Evolutionary conservation across 2,888 invertebrate species (phyloP).

Genomic region (Aethes cnicana): DNA sequence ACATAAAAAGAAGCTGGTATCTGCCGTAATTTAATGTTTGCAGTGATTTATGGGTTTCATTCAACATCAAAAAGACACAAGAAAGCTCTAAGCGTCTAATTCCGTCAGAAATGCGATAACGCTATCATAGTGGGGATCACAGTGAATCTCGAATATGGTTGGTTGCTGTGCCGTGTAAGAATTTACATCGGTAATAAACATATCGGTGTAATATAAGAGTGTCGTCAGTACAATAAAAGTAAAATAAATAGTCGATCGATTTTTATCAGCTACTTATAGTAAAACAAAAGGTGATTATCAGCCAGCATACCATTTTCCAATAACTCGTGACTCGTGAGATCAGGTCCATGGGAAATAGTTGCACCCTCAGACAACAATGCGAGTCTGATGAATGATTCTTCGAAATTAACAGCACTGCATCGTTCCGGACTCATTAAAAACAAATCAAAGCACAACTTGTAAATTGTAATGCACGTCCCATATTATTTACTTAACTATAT

Average conservation of each 20-base stretch:
- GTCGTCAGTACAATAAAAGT: too few relatives aligned
- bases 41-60: slow-evolving; percentile 13
- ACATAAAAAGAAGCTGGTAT: slow-evolving; percentile 2
- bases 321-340: slow-evolving; percentile 24
- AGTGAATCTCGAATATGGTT: slow-evolving; percentile 13
- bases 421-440: slow-evolving; percentile 23
- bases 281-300: slow-evolving; percentile 18
- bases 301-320: slow-evolving; percentile 5
- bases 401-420: slow-evolving; percentile 18
- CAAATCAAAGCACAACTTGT: slow-evolving; percentile 13
- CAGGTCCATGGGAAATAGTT: slow-evolving; percentile 22
- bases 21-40: slow-evolving; percentile 12
- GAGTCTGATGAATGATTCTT: slow-evolving; percentile 12
- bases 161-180: slow-evolving; percentile 10
- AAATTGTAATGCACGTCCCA: too few relatives aligned
- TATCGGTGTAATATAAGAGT: too few relatives aligned
- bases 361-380: slow-evolving; percentile 17
- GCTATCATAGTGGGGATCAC: slow-evolving; percentile 19
- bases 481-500: too few relatives aligned
- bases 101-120: slow-evolving; percentile 27
- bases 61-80: slow-evolving; percentile 21
- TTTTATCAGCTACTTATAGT: background rate
- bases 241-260: too few relatives aligned
- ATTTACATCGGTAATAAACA: too few relatives aligned
- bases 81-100: slow-evolving; percentile 19